Evolutionary conservation across 64 coral and sea anemone species (phyloP), one percentile per base, ranked within the genome.

Genomic region (Stichodactyla mertensii): DNA sequence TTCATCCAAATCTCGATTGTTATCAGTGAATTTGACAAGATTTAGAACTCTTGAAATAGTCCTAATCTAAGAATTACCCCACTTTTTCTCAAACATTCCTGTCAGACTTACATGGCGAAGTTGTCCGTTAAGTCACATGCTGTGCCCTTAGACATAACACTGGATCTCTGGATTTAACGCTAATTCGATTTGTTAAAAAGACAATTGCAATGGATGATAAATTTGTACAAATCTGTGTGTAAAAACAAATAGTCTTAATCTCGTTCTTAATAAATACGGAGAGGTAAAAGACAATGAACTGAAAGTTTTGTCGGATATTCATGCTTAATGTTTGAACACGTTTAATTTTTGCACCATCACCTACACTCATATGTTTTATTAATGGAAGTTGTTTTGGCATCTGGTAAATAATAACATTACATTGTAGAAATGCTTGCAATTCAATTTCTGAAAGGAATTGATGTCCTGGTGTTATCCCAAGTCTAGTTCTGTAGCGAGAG

Each of bases 171-270:
- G 69, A 74, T 74, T 74, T 74, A 74, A 4, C 2, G 4, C 1
- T 74, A 74, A 74, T 74, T 74, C 69, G 69, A 74, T 74, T 74
- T 74, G 10, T 74, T 74, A 23, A 26, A 13, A 31, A 74, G 22
- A 31, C 69, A 74, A 74, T 74, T 74, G 69, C 12, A 31, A 74
- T 36, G 27, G 69, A 74, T 10, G 69, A 74, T 74, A 31, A 74
- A 74, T 74, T 74, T 74, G 69, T 27, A 13, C 69, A 74, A 74
- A 10, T 74, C 69, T 74, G 22, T 27, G 69, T 74, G 12, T 23
- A 27, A 27, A 74, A 74, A 74, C 69, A 74, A 74, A 74, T 74
- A 74, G 69, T 28, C 22, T 36, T 74, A 74, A 74, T 74, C 69
- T 74, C 23, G 10, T n/a, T n/a, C 27, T 31, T 74, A 23, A 74